Conservation (phyloP, 2,113 vertebrate species). For the Pardalotus punctatus region DNA sequence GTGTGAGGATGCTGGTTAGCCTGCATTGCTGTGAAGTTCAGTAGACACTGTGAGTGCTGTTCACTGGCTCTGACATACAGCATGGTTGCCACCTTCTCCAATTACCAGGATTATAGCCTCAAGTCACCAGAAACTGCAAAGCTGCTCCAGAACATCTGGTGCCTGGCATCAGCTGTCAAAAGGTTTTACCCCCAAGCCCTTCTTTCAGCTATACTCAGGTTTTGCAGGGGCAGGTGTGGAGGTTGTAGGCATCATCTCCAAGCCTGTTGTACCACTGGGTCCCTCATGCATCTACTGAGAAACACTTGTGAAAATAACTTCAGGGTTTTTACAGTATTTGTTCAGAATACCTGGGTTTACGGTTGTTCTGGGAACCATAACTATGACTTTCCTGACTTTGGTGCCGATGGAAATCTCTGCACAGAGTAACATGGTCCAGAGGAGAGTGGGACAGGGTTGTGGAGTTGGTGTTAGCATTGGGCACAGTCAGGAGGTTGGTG, state of each 20-base stretch:
- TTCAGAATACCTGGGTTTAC: neutral
- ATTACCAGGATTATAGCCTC: neutral
- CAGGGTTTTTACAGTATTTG: neutral
- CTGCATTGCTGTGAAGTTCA: rapidly evolving
- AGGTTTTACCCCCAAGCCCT: neutral
- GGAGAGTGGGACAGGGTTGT: neutral
- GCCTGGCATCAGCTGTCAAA: neutral
- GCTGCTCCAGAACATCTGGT: neutral
- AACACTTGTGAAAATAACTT: neutral
- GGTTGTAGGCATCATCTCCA: neutral
- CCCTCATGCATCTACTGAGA: neutral
- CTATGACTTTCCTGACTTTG: neutral
- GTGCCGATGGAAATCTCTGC: neutral
- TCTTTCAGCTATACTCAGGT: neutral
- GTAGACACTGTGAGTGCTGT: neutral
- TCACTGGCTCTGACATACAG: neutral
- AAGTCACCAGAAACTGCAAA: neutral
- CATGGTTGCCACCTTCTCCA: neutral
- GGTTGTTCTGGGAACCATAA: neutral
- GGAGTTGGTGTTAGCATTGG: neutral
- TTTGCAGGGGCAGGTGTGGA: neutral
- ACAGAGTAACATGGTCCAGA: neutral
- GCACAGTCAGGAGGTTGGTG: neutral
- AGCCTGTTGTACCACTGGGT: rapidly evolving
- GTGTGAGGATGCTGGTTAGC: neutral